Base-by-base conservation (phyloP, 2,888 invertebrate species). In the Noctua janthe region DNA sequence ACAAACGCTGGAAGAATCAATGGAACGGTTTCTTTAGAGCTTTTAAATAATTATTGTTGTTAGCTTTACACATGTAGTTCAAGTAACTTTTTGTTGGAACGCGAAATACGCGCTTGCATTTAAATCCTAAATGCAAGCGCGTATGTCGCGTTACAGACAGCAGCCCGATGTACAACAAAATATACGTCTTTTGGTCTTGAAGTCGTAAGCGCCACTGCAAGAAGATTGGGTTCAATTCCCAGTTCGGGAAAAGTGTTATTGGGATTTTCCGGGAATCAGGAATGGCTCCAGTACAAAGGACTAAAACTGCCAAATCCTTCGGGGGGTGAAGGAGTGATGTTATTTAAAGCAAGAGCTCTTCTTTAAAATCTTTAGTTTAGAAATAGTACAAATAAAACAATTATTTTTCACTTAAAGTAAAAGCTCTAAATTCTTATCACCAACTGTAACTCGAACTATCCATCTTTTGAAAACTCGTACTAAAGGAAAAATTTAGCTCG, bases 1-100 rank as follows among this genome's bases (percentile, higher is more conserved):
- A 70, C 47, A 76, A 76, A 76, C 39, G 39, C 56, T 74, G 3
- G 13, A 8, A 59, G 47, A 8, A 82, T 82, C 23, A 72, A 83
- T 54, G 35, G 2, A 69, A 54, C 4, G 20, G 35, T 69, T 74
- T 69, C 51, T 47, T 54, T 35, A 51, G 17, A 17, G 54, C 0
- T n/a, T 69, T 74, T n/a, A 43, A 43, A 43, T 67, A n/a, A 67
- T 67, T 1, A 39, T 67, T 67, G 67, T 67, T n/a, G n/a, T 47
- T 47, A 39, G 29, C 3, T 47, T 47, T 17, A 17, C 4, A 47
- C 47, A 17, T n/a, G 1, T 17, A 69, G 23, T 47, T 47, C 0
- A 17, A n/a, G 4, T 29, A n/a, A 17, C 15, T 0, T 69, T 47
- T n/a, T 43, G 43, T 43, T 43, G 67, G 13, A 15, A 43, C 13